These are phyloP conservation scores for Echinarachnius parma DNA, from an alignment of 53 echinoderm and acorn worm species.

Conservation along the genomic window DNA sequence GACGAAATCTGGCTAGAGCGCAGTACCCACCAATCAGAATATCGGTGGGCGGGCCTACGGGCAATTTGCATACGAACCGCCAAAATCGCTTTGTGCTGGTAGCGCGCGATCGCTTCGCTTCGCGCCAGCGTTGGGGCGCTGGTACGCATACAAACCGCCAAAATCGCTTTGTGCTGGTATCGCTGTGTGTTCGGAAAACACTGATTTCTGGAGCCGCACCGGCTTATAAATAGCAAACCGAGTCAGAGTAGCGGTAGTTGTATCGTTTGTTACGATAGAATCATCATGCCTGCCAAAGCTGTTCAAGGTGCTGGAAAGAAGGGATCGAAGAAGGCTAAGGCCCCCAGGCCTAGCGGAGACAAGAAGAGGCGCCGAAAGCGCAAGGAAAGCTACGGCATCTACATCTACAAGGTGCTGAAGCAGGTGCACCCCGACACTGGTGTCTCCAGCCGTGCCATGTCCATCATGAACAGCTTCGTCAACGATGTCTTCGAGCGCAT, in stretches of 20 bases:
- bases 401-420: slow-evolving; percentile 92
- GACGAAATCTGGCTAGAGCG: too few species aligned
- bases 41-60: too few species aligned
- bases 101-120: too few species aligned
- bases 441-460: slow-evolving; percentile 79
- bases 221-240: too few species aligned
- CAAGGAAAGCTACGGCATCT: slow-evolving; percentile 84
- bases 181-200: too few species aligned
- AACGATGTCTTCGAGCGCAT: slow-evolving; percentile 89
- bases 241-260: slow-evolving; percentile 15
- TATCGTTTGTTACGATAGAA: background rate
- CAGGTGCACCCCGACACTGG: slow-evolving; percentile 91
- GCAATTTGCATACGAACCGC: too few species aligned
- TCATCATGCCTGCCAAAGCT: slow-evolving; percentile 69
- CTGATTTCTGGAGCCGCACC: too few species aligned
- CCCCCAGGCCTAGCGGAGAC: slow-evolving; percentile 13
- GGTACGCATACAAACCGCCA: too few species aligned
- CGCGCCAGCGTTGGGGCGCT: too few species aligned
- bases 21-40: too few species aligned
- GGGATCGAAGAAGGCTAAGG: slow-evolving; percentile 79
- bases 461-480: slow-evolving; percentile 90
- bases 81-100: too few species aligned
- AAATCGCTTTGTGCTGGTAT: too few species aligned
- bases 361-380: slow-evolving; percentile 54
- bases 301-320: slow-evolving; percentile 68